A percentile compares a stretch with the other conserved stretches of the same genome.
Conservation (phyloP, 2,888 invertebrate species). For the Hypselothyrea guttata region DNA sequence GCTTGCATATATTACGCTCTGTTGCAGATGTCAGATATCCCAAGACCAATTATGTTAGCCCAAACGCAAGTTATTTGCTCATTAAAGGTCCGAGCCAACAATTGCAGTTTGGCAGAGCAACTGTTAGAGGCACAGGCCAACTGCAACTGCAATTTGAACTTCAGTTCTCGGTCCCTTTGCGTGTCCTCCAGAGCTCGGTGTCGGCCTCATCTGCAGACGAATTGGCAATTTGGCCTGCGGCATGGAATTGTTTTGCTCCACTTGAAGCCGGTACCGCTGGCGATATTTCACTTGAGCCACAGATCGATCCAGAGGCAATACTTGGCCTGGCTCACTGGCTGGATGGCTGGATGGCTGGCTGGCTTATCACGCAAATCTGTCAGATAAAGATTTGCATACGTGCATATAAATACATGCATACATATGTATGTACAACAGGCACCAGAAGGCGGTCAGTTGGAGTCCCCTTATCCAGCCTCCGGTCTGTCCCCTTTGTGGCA, state of each 20-base stretch:
- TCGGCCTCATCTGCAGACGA: constrained; percentile 14
- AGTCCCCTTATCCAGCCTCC: neutral
- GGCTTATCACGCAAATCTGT: constrained; percentile 74
- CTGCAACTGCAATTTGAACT: constrained; percentile 1
- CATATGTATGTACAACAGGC: constrained; percentile 42
- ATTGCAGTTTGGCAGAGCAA: constrained; percentile 42
- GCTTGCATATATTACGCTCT: constrained; percentile 5
- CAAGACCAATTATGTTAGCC: constrained; percentile 46
- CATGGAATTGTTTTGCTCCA: constrained; percentile 39
- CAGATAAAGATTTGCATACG: constrained; percentile 73
- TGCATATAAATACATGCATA: constrained; percentile 39
- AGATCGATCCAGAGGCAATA: constrained; percentile 55
- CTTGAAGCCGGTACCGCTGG: constrained; percentile 43
- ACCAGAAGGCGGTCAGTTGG: constrained; percentile 48
- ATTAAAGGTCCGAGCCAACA: constrained; percentile 53
- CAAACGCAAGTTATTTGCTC: constrained; percentile 62
- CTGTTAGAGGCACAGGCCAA: constrained; percentile 44
- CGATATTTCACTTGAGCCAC: constrained; percentile 67
- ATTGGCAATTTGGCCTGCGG: constrained; percentile 61
- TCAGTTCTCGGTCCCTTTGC: constrained; percentile 4
- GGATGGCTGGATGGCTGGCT: neutral
- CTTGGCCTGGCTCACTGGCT: constrained; percentile 4
- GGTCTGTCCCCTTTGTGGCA: constrained; percentile 12
- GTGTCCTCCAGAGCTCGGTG: too few relatives aligned
- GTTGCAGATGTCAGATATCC: constrained; percentile 19